Conservation (phyloP, 2,888 invertebrate genomes). For the Chymomyza amoena region DNA sequence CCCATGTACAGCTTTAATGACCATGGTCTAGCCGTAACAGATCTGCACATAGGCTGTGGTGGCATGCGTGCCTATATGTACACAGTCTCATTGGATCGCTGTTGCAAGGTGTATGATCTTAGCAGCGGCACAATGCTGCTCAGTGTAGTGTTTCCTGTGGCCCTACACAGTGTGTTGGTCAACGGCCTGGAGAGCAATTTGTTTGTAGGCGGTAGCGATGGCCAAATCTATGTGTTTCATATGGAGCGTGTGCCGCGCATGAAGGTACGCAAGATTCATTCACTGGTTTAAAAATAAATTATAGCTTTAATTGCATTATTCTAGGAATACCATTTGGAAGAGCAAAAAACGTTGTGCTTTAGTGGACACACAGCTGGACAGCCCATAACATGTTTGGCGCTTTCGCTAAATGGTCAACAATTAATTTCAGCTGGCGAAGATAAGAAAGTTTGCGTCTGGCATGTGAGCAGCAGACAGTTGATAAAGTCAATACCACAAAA, state of each 20-base stretch:
- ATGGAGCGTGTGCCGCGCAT: constrained; percentile 84
- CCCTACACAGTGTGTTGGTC: constrained; percentile 84
- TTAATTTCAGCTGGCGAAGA: constrained; percentile 89
- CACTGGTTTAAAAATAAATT: neutral
- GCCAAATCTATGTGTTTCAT: constrained; percentile 85
- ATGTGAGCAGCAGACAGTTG: constrained; percentile 87
- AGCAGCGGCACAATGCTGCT: constrained; percentile 84
- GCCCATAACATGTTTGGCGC: constrained; percentile 84
- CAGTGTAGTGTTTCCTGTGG: constrained; percentile 86
- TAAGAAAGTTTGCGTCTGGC: constrained; percentile 88
- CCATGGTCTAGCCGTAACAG: constrained; percentile 89
- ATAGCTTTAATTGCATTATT: neutral
- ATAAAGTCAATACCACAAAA: constrained; percentile 85
- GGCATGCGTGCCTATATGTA: constrained; percentile 85
- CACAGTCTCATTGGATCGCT: constrained; percentile 89
- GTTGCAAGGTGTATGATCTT: constrained; percentile 90
- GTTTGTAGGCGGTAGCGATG: constrained; percentile 87
- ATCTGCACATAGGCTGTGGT: constrained; percentile 86
- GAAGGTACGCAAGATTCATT: constrained; percentile 68
- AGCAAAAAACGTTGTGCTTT: constrained; percentile 81
- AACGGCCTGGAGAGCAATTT: constrained; percentile 85
- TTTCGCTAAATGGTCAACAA: constrained; percentile 85
- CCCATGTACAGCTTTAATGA: constrained; percentile 85
- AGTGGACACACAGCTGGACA: constrained; percentile 82
- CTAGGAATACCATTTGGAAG: constrained; percentile 82